Evolutionary conservation across 2,888 invertebrate species (phyloP).

Genomic region (Platynereis dumerilii): DNA sequence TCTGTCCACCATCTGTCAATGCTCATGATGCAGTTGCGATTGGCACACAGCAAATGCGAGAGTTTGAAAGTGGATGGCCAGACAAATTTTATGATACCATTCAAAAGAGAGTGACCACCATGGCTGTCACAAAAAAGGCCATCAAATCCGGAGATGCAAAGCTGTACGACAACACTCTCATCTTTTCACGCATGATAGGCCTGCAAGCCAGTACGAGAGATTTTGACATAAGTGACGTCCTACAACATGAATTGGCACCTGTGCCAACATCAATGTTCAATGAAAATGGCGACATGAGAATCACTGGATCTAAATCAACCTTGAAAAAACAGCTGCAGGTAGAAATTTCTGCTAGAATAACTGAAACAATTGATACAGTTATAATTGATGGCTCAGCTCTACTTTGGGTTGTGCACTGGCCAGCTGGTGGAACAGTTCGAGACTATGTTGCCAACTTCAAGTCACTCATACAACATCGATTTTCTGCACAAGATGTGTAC

Average conservation of each 20-base stretch:
- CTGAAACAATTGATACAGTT: not conserved
- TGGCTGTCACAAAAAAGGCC: conserved; percentile 23
- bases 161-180: no score
- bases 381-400: conserved; percentile 26
- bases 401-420: conserved; percentile 29
- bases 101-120: conserved; percentile 18
- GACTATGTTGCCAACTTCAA: conserved; percentile 24
- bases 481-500: not conserved
- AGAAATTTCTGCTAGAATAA: conserved; percentile 18
- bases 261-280: conserved; percentile 24
- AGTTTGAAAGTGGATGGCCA: no score
- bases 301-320: conserved; percentile 16
- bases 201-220: no score
- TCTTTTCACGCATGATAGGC: no score
- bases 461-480: not conserved
- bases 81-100: conserved; percentile 23
- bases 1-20: no score
- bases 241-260: conserved; percentile 23
- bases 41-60: no score
- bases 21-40: no score
- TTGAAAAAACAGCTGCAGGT: conserved; percentile 21
- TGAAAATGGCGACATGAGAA: conserved; percentile 11
- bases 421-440: conserved; percentile 21
- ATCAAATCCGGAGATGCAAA: conserved; percentile 23
- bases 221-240: no score